phyloP scores from a whole-genome alignment of 1,140 invertebrate genomes.

The Cheumatopsyche charites region DNA sequence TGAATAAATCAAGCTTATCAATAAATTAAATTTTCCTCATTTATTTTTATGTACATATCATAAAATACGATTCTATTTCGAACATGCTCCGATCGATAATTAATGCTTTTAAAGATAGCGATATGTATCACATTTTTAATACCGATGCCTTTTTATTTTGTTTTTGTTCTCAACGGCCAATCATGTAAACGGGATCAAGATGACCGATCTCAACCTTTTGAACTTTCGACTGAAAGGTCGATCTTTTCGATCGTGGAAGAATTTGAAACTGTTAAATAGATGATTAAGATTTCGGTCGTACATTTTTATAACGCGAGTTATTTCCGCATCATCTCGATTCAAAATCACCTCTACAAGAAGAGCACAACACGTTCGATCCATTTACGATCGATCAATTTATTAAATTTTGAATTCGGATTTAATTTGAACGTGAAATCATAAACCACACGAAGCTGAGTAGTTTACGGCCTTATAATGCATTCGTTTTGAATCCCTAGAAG shows the following conservation, averaged over 20 bases:
- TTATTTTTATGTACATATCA: slow-evolving; percentile 9
- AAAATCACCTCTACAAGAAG: no score
- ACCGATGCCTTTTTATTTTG: neutral
- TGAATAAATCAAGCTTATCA: slow-evolving; percentile 21
- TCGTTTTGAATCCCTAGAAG: slow-evolving; percentile 21
- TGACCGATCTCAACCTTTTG: slow-evolving; percentile 23
- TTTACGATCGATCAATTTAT: no score
- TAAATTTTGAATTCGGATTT: no score
- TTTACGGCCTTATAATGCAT: slow-evolving; percentile 41
- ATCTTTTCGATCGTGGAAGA: slow-evolving; percentile 9
- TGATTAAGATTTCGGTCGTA: slow-evolving; percentile 9
- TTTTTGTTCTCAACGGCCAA: neutral
- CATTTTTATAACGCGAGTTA: neutral
- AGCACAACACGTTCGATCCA: no score
- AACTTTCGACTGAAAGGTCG: slow-evolving; percentile 23
- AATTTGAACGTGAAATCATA: no score
- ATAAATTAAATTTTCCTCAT: slow-evolving; percentile 13
- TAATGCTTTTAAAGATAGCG: slow-evolving; percentile 20
- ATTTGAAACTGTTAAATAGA: slow-evolving; percentile 13
- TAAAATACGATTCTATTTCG: neutral
- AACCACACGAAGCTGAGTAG: slow-evolving; percentile 33
- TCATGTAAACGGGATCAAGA: slow-evolving; percentile 23
- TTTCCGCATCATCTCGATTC: neutral
- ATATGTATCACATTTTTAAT: slow-evolving; percentile 18
- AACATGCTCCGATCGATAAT: slow-evolving; percentile 1